Evolutionary conservation across 2,888 invertebrate genomes (phyloP).

Genomic region (Agonopterix heracliana): DNA sequence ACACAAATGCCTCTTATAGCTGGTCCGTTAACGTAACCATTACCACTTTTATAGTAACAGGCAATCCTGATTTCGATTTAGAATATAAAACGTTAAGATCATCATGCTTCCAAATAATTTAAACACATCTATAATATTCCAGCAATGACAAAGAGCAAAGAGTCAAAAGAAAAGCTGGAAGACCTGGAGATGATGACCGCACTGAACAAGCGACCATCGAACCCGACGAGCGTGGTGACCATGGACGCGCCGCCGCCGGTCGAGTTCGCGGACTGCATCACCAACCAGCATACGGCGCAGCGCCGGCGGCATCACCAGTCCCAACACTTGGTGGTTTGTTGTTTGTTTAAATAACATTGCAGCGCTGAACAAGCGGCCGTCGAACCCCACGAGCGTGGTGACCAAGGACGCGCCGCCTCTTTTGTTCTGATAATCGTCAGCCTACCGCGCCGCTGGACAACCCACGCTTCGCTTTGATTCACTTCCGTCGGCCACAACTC

Average conservation of each 20-base stretch:
- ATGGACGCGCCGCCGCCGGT: conserved; percentile 56
- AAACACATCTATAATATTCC: conserved; percentile 19
- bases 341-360: conserved; percentile 33
- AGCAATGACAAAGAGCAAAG: conserved; percentile 78
- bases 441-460: too few species aligned
- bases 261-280: conserved; percentile 78
- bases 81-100: too few species aligned
- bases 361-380: conserved; percentile 54
- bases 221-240: conserved; percentile 63
- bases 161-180: conserved; percentile 78
- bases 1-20: too few species aligned
- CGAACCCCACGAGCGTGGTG: conserved; percentile 62
- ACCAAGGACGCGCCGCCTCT: conserved; percentile 47
- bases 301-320: conserved; percentile 58
- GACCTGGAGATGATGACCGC: conserved; percentile 70
- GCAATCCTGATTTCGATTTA: too few species aligned
- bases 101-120: too few species aligned
- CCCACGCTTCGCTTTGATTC: too few species aligned
- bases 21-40: too few species aligned
- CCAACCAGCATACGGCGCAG: conserved; percentile 75
- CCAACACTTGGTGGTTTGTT: conserved; percentile 51
- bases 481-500: too few species aligned
- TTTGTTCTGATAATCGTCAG: not conserved
- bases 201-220: conserved; percentile 53
- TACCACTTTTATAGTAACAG: too few species aligned